phyloP scores from a whole-genome alignment of 2,113 vertebrate genomes.

The Oxyura jamaicensis region DNA sequence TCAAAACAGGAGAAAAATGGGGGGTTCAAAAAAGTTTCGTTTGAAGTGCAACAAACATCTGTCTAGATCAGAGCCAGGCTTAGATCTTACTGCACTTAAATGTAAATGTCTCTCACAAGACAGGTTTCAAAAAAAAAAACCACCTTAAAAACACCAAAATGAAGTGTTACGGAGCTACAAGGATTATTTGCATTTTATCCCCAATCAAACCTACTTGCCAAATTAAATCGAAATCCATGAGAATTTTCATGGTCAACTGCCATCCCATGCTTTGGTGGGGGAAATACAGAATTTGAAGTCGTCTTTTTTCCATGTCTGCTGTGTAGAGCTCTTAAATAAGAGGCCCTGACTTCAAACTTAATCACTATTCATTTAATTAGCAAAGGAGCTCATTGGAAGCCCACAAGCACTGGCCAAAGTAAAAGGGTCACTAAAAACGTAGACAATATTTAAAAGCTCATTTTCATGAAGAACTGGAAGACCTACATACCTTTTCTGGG shows the following conservation, averaged over 20 bases:
- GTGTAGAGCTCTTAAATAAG: background rate
- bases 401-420: background rate
- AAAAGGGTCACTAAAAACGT: background rate
- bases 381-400: background rate
- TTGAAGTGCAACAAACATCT: background rate
- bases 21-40: background rate
- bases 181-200: background rate
- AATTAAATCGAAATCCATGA: accelerated
- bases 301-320: background rate
- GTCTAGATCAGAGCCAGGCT: background rate
- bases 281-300: accelerated
- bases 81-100: background rate
- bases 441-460: background rate
- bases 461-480: background rate
- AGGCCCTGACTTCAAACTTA: background rate
- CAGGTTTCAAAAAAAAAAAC: background rate
- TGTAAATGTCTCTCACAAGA: background rate
- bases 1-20: background rate
- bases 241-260: background rate
- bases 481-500: constrained; percentile 60
- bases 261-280: background rate
- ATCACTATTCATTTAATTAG: too few relatives aligned
- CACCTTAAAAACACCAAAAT: background rate
- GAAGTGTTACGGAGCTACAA: background rate
- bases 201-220: background rate